Conservation (phyloP, 1,140 invertebrate genomes). For the Procambarus virginalis region DNA sequence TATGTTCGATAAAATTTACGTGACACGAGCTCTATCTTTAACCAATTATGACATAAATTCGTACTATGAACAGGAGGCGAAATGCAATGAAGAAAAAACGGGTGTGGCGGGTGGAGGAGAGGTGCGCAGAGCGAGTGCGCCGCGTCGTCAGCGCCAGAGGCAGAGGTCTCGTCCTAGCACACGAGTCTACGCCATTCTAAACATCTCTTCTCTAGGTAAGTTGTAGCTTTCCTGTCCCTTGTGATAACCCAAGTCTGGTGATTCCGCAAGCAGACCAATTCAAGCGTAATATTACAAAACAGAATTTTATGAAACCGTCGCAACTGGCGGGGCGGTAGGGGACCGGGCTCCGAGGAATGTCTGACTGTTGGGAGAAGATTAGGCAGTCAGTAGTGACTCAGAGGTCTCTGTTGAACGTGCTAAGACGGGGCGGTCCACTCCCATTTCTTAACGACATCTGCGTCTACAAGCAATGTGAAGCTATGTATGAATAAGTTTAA, state of each 20-base stretch:
- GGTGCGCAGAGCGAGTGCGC: neutral
- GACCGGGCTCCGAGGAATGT: neutral
- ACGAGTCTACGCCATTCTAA: neutral
- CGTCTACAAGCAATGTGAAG: too few relatives aligned
- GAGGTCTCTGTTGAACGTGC: too few relatives aligned
- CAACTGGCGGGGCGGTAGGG: neutral
- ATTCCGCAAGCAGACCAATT: neutral
- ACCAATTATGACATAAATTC: neutral
- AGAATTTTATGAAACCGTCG: neutral
- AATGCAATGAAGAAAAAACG: neutral
- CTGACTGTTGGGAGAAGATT: neutral
- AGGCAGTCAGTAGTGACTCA: neutral
- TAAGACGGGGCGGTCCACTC: too few relatives aligned
- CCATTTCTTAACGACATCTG: too few relatives aligned
- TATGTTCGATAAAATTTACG: neutral
- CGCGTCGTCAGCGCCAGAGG: neutral
- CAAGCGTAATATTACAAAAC: neutral
- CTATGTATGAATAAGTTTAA: too few relatives aligned
- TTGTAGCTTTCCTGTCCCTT: neutral
- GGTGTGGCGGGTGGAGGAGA: neutral
- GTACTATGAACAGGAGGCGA: neutral
- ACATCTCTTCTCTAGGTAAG: neutral
- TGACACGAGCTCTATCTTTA: neutral
- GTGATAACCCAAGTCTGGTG: neutral
- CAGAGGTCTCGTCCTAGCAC: neutral